Evolutionary conservation across 2,888 invertebrate genomes (phyloP).

Genomic region (Ophraella communa): DNA sequence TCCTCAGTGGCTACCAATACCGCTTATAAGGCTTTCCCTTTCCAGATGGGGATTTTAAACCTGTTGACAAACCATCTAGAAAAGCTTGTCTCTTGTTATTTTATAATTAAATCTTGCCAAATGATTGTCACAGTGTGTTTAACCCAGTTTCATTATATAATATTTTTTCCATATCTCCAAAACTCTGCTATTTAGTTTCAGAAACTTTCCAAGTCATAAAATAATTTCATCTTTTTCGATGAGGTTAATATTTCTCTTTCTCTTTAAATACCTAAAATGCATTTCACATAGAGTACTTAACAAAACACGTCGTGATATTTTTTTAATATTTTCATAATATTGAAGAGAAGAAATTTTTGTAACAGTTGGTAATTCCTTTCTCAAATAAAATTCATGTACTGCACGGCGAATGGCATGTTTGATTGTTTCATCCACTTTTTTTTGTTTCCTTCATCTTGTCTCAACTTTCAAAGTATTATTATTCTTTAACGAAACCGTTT

Average conservation of each 20-base stretch:
- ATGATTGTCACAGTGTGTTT: background rate
- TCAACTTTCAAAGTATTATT: background rate
- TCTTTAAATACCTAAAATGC: too few species aligned
- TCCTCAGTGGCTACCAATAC: conserved; percentile 1
- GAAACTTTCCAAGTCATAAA: too few species aligned
- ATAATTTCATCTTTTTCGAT: too few species aligned
- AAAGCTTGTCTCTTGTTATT: too few species aligned
- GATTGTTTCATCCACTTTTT: background rate
- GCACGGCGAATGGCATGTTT: background rate
- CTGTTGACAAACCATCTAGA: background rate
- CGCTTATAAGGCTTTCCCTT: conserved; percentile 1
- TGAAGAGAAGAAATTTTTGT: background rate
- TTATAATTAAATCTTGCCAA: background rate
- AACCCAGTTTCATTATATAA: background rate
- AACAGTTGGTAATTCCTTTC: background rate
- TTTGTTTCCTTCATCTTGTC: background rate
- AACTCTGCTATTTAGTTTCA: too few species aligned
- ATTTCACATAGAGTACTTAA: too few species aligned
- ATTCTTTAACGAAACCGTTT: too few species aligned
- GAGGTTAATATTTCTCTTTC: too few species aligned
- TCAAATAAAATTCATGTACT: background rate
- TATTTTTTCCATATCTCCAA: too few species aligned
- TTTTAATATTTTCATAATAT: background rate
- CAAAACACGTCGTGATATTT: too few species aligned
- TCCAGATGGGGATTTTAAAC: background rate